A percentile compares a stretch with the other conserved stretches of the same genome.
Evolutionary conservation across 2,113 vertebrate genomes (phyloP).

Genomic region (Etia nguti): DNA sequence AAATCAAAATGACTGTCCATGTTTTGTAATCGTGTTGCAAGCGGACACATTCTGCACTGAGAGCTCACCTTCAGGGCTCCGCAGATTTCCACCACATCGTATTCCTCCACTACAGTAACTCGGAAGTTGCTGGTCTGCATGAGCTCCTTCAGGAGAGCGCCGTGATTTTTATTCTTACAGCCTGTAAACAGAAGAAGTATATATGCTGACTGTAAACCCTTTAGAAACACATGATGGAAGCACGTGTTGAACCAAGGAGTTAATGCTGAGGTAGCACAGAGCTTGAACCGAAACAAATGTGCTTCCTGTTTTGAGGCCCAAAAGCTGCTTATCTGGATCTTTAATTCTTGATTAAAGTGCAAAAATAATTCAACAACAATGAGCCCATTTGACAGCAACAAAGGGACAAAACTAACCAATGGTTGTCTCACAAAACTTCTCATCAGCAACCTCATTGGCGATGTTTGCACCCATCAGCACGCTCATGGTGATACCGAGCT

Average conservation of each 20-base stretch:
- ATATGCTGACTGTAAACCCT: not conserved
- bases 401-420: conserved; percentile 78
- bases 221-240: not conserved
- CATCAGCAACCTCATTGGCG: conserved; percentile 91
- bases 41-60: not conserved
- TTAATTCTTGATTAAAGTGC: not conserved
- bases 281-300: not conserved
- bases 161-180: conserved; percentile 80
- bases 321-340: not conserved
- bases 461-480: conserved; percentile 98
- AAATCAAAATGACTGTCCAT: not conserved
- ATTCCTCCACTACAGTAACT: conserved; percentile 87
- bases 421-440: conserved; percentile 97
- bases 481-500: conserved; percentile 83
- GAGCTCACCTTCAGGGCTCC: conserved; percentile 90
- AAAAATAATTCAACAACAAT: not conserved
- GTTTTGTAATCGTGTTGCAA: not conserved
- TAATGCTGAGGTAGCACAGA: not conserved
- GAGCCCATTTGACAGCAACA: not conserved
- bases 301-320: not conserved
- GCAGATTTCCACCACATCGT: conserved; percentile 93
- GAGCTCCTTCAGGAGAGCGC: conserved; percentile 86
- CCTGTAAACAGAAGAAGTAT: conserved; percentile 65
- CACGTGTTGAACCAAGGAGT: not conserved
- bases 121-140: conserved; percentile 93